phyloP scores from a whole-genome alignment of 2,888 invertebrate genomes.

The Heteromurus nitidus region DNA sequence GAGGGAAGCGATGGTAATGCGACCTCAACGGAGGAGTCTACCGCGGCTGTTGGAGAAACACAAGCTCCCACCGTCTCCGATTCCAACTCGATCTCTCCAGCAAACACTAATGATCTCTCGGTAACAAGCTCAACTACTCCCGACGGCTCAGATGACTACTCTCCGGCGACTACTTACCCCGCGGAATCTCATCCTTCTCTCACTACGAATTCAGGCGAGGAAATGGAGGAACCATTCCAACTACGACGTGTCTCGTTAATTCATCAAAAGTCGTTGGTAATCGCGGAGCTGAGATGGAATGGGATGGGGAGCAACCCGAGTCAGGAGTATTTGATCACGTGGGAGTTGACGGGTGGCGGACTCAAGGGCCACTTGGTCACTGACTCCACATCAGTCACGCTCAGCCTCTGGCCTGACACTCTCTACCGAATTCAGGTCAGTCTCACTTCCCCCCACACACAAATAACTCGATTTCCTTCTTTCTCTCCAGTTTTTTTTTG shows the following conservation, averaged over 20 bases:
- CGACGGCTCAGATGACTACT: background rate
- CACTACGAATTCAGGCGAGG: background rate
- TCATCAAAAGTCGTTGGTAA: conserved; percentile 82
- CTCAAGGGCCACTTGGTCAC: conserved; percentile 88
- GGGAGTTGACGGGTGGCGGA: conserved; percentile 89
- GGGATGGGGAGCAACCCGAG: conserved; percentile 52
- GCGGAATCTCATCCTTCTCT: background rate
- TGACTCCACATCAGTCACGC: conserved; percentile 85
- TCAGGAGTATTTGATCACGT: conserved; percentile 84
- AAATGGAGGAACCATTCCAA: conserved; percentile 78
- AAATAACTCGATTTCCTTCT: background rate
- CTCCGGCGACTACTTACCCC: conserved; percentile 1
- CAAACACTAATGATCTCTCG: conserved; percentile 33
- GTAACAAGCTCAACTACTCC: conserved; percentile 30
- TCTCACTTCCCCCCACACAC: background rate
- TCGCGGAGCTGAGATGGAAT: conserved; percentile 85
- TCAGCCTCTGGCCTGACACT: conserved; percentile 88
- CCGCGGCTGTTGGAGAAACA: too few species aligned
- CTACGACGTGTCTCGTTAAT: conserved; percentile 83
- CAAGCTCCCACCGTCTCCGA: background rate
- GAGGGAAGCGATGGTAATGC: background rate
- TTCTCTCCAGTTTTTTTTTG: background rate
- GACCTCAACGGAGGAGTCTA: background rate
- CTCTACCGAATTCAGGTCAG: conserved; percentile 86
- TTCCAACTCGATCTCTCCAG: conserved; percentile 6